These are phyloP conservation scores for Colossoma macropomum DNA, from an alignment of 2,113 vertebrate species.

Conservation along the genomic window DNA sequence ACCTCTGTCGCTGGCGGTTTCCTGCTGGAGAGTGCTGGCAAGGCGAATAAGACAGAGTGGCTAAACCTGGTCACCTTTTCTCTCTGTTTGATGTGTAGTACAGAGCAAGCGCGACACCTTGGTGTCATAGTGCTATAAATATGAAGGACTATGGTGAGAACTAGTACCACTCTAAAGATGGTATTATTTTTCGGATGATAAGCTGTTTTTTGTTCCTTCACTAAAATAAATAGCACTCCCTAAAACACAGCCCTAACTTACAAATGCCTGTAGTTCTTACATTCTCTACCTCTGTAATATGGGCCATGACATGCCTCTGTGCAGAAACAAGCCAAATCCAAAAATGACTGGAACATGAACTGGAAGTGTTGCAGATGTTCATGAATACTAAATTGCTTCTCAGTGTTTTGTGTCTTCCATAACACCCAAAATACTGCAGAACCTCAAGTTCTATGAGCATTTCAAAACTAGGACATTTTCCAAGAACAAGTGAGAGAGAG, in stretches of 20 bases:
- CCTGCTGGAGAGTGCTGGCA: conserved; percentile 4
- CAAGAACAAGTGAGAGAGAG: neutral
- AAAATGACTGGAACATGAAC: neutral
- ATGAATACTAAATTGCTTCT: neutral
- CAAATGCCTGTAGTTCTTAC: neutral
- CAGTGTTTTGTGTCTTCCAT: neutral
- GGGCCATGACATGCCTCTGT: neutral
- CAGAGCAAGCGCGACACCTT: conserved; percentile 42
- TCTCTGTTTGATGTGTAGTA: conserved; percentile 57
- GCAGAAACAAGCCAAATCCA: neutral
- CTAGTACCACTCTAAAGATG: conserved; percentile 47
- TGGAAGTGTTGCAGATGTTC: neutral
- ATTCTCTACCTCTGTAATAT: too few relatives aligned
- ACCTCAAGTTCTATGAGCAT: neutral
- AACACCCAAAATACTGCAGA: neutral
- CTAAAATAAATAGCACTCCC: conserved; percentile 48
- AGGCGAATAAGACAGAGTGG: conserved; percentile 26
- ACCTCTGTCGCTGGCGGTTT: conserved; percentile 21
- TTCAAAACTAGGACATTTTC: too few relatives aligned
- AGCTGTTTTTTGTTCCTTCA: conserved; percentile 32
- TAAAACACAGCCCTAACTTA: neutral
- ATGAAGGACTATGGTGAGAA: conserved; percentile 51
- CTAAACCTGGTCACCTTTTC: conserved; percentile 36
- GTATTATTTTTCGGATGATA: conserved; percentile 22
- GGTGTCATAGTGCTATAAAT: conserved; percentile 65